Conservation (phyloP, 2,888 invertebrate species). For the Alloscopus bannaensis region DNA sequence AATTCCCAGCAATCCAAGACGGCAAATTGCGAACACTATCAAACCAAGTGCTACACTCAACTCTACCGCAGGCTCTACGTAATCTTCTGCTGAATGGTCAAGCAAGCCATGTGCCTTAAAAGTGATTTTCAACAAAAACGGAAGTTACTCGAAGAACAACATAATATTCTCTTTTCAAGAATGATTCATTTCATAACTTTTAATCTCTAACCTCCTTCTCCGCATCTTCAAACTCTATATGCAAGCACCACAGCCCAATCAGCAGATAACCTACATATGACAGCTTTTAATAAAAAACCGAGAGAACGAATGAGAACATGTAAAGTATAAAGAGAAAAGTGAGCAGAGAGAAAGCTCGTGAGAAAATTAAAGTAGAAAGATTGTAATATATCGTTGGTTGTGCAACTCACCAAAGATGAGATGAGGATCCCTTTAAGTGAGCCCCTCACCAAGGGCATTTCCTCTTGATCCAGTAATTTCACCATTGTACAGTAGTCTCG, state of each 20-base stretch:
- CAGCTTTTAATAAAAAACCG: too few species aligned
- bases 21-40: conserved; percentile 32
- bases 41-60: conserved; percentile 36
- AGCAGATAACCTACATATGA: conserved; percentile 50
- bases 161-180: too few species aligned
- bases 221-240: conserved; percentile 50
- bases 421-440: conserved; percentile 32
- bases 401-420: conserved; percentile 18
- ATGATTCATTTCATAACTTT: too few species aligned
- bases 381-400: not conserved
- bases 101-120: conserved; percentile 41
- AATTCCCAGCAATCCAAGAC: conserved; percentile 38
- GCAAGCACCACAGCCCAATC: conserved; percentile 49
- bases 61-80: conserved; percentile 39
- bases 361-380: too few species aligned
- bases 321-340: not conserved
- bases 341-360: not conserved
- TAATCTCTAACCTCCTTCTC: conserved; percentile 33
- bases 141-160: too few species aligned
- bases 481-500: conserved; percentile 50
- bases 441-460: conserved; percentile 6
- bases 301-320: not conserved
- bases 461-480: conserved; percentile 40
- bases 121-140: too few species aligned
- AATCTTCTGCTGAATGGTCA: conserved; percentile 26